A percentile compares a stretch with the other conserved stretches of the same genome.
phyloP scores from a whole-genome alignment of 2,113 vertebrate species.

The Plestiodon gilberti region DNA sequence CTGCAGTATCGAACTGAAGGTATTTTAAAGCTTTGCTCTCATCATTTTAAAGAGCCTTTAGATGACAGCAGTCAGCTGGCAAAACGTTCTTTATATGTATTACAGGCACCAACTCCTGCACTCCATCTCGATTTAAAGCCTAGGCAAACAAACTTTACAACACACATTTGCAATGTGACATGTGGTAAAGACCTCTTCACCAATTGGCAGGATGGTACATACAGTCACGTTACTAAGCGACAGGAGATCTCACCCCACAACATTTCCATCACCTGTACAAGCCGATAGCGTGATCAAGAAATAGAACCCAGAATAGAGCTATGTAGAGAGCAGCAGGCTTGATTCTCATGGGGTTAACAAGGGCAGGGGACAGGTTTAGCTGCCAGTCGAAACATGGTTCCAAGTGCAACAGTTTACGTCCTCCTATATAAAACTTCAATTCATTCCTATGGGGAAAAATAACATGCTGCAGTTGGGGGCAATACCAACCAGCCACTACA shows the following conservation, averaged over 20 bases:
- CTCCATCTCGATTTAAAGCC: background rate
- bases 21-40: background rate
- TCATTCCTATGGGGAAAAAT: background rate
- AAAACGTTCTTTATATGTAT: background rate
- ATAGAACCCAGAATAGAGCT: background rate
- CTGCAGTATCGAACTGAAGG: background rate
- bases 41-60: background rate
- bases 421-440: background rate
- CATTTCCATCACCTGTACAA: background rate
- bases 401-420: background rate
- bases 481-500: background rate
- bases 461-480: background rate
- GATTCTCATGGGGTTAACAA: background rate
- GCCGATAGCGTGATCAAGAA: background rate
- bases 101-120: background rate
- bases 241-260: too few relatives aligned
- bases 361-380: background rate
- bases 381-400: background rate
- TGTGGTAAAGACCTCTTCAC: too few relatives aligned
- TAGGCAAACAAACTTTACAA: background rate
- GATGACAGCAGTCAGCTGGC: background rate
- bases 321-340: background rate
- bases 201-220: background rate
- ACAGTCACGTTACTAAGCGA: background rate
- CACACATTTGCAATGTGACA: too few relatives aligned